Percentiles rank a stretch among this genome's conserved stretches.
Evolutionary conservation across 1,140 invertebrate genomes (phyloP).

Genomic region (Pemphigus obesinymphae): DNA sequence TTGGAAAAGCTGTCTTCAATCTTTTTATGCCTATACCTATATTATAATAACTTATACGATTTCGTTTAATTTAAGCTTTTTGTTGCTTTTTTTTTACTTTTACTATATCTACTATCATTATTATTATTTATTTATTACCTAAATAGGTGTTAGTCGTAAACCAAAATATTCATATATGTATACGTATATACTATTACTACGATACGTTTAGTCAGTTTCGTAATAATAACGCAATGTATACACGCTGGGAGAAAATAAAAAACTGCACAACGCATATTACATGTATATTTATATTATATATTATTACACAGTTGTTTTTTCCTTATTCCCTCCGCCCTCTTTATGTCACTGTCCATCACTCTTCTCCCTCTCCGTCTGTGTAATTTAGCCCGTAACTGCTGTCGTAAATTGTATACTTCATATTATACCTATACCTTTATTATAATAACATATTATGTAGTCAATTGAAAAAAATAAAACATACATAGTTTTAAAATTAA

Average conservation of each 20-base stretch:
- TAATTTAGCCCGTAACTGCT: conserved; percentile 14
- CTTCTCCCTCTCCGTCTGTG: neutral
- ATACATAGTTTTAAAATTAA: neutral
- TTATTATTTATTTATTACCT: neutral
- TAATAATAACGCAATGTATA: conserved; percentile 23
- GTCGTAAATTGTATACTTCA: neutral
- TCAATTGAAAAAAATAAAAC: neutral
- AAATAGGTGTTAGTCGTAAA: neutral
- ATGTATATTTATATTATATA: conserved; percentile 12
- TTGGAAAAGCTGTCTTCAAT: too few species aligned
- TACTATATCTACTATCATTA: neutral
- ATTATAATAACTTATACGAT: neutral
- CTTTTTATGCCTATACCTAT: too few species aligned
- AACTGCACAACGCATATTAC: neutral
- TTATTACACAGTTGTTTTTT: conserved; percentile 40
- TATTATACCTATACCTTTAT: neutral
- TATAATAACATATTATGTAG: conserved; percentile 4
- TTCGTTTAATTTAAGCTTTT: conserved; percentile 17
- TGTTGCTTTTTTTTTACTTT: neutral
- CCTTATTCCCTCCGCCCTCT: neutral
- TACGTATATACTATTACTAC: too few species aligned
- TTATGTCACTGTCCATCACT: neutral
- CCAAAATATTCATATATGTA: neutral
- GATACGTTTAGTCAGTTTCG: conserved; percentile 11
- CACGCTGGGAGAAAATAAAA: conserved; percentile 29